These are phyloP conservation scores for Hassar affinis DNA, from an alignment of 2,113 vertebrate species.

Conservation along the genomic window DNA sequence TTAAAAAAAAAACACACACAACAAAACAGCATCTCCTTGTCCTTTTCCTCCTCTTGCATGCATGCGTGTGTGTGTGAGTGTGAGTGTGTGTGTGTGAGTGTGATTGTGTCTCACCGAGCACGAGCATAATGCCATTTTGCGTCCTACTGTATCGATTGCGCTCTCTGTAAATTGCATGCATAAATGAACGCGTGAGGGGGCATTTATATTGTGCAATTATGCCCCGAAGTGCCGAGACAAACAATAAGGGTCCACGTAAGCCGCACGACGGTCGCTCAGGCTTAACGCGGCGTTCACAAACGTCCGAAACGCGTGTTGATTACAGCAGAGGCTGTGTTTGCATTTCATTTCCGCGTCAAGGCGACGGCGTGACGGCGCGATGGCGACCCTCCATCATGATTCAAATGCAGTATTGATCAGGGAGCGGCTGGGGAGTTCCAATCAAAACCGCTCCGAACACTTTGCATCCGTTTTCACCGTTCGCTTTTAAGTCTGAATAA, in stretches of 20 bases:
- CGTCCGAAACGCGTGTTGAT: conserved; percentile 66
- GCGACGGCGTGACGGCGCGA: conserved; percentile 65
- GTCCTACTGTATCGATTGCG: conserved; percentile 69
- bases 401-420: conserved; percentile 79
- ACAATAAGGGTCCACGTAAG: conserved; percentile 65
- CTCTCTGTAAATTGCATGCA: conserved; percentile 72
- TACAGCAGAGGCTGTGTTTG: conserved; percentile 67
- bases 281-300: conserved; percentile 57
- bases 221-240: conserved; percentile 65
- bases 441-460: conserved; percentile 60
- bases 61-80: background rate
- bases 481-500: conserved; percentile 50
- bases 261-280: conserved; percentile 65
- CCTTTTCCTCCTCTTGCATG: conserved; percentile 19
- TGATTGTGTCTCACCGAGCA: conserved; percentile 63
- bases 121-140: conserved; percentile 53
- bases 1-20: conserved; percentile 30
- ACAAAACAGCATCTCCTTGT: background rate
- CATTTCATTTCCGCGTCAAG: conserved; percentile 65
- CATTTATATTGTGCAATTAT: conserved; percentile 72
- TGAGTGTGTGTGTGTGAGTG: background rate
- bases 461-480: conserved; percentile 62
- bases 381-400: conserved; percentile 62
- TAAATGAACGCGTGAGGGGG: conserved; percentile 73
- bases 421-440: conserved; percentile 63